Base-by-base conservation (phyloP, 2,888 invertebrate species). In the Temnothorax unifasciatus region DNA sequence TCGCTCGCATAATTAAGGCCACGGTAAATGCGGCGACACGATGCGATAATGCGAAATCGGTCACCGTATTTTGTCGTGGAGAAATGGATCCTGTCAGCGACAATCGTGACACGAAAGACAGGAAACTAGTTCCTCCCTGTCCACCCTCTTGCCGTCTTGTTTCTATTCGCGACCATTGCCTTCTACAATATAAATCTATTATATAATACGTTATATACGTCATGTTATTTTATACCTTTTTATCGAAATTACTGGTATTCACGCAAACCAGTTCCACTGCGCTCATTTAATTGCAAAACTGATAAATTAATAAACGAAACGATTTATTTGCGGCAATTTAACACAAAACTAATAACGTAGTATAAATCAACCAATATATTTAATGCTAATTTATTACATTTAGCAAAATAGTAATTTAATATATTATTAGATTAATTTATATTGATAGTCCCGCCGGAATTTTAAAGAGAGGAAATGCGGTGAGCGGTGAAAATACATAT, bases 21-120 rank as follows among this genome's bases (percentile, higher is more conserved):
- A 86, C 88, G 86, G 86, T 89, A 92, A 88, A 89, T 90, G 89
- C 92, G 86, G 86, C 88, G 89, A 91, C 92, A 88, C 83, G 84
- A 84, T 71, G 88, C 90, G 92, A 92, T 92, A 92, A 91, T 92
- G 86, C 88, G 86, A 85, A 92, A 92, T 92, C 92, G 90, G 84
- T 82, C 84, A 84, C 90, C 92, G 89, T 91, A 92, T 92, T 92
- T 92, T 90, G 84, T 81, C 86, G 79, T 41, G 47, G 86, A 92
- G 88, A 89, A 92, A 92, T 87, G 87, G 88, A 52, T 52, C 68
- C 83, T 83, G 87, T 90, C 89, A 84, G 64, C 83, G 75, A 25
- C 9, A 63, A 61, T 47, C 68, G n/a, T 54, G 25, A 63, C 44
- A 18, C 47, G 44, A 52, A 63, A 29, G 61, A 77, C 68, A 89